Base-by-base conservation (phyloP, 35 echinoderm and acorn worm species). In the Anneissia japonica region DNA sequence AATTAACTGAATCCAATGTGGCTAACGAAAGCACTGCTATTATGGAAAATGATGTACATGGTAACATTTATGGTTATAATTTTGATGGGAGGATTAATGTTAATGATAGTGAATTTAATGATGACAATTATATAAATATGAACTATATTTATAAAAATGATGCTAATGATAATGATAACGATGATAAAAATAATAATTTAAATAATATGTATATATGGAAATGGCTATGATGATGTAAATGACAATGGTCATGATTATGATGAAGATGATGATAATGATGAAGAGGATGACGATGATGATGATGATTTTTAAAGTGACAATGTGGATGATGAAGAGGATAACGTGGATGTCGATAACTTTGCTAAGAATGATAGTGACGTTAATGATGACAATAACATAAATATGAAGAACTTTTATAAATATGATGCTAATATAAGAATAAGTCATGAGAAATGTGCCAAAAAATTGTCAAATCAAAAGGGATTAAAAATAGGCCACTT, bases 401-500 rank as follows among this genome's bases (percentile, higher is more conserved):
- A 29, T 5, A 5, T 29, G 73, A 29, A 74, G 26, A 74, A 74
- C 2, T 29, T 26, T 74, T 29, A 32, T 3, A 74, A 32, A 74
- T 1, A 74, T 74, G 13, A 32, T 74, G 13, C 73, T 5, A 74
- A 0, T 29, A 74, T 29, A 74, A 1, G n/a, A 13, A 74, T 74
- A 74, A 74, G n/a, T 1, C 73, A 3, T 74, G 26, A 74, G n/a
- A 13, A 74, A 78, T 78, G 76, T 78, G 13, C 26, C 13, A 78
- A 10, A 16, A 14, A 14, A 29, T 78, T 78, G 34, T 13, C 13
- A 14, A 16, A 78, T 14, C 13, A 11, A 14, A 78, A 32, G 26
- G 76, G 76, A 29, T 33, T 78, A 23, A 78, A 78, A 78, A 32
- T 78, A 13, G 76, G 76, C 10, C 76, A 78, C 34, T 78, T 78